Evolutionary conservation across 2,888 invertebrate genomes (phyloP).

Genomic region (Phyto melanocephala): DNA sequence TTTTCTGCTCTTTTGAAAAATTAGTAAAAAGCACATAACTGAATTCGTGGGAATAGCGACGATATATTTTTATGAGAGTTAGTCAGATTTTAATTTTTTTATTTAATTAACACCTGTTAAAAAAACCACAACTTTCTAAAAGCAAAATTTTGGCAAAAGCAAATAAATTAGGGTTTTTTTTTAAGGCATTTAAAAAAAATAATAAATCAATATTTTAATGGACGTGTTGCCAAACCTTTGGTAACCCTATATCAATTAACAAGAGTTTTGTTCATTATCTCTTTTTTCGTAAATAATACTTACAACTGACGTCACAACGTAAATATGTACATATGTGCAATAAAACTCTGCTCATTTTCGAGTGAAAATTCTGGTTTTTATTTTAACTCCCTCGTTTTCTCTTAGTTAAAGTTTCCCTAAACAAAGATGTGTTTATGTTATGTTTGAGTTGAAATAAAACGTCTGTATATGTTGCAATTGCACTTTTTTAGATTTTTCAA

Average conservation of each 20-base stretch:
- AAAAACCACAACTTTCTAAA: too few relatives aligned
- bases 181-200: neutral
- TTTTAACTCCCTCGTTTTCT: neutral
- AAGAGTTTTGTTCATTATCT: too few relatives aligned
- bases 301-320: neutral
- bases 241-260: neutral
- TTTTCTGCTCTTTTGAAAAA: too few relatives aligned
- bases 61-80: too few relatives aligned
- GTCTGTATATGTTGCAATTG: constrained; percentile 24
- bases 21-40: too few relatives aligned
- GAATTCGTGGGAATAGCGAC: too few relatives aligned
- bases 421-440: neutral
- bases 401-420: neutral
- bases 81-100: too few relatives aligned
- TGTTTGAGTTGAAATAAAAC: too few relatives aligned
- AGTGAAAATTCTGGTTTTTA: neutral
- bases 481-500: constrained; percentile 17
- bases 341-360: neutral
- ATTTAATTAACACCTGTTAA: too few relatives aligned
- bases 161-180: too few relatives aligned
- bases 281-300: neutral
- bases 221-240: too few relatives aligned
- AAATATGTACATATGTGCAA: neutral
- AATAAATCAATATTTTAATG: too few relatives aligned
- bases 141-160: neutral